phyloP scores from a whole-genome alignment of 2,888 invertebrate species.

The Rosalia funebris region DNA sequence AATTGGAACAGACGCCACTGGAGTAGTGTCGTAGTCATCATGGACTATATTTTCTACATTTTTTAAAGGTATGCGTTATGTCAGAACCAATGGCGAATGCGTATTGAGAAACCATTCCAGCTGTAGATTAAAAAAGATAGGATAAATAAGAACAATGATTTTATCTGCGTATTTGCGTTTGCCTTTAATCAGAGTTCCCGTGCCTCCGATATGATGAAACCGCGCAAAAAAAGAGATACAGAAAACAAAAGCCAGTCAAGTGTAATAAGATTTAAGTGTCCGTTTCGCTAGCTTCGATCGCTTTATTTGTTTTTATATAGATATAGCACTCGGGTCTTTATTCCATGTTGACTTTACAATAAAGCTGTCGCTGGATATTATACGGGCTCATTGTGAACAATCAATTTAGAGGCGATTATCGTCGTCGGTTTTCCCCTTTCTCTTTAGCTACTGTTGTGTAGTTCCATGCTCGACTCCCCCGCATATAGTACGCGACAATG shows the following conservation, averaged over 20 bases:
- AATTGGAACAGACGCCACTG: no score
- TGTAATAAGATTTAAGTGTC: background rate
- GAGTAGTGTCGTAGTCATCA: no score
- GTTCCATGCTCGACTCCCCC: conserved; percentile 15
- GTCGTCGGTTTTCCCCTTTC: conserved; percentile 25
- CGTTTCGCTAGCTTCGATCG: conserved; percentile 1
- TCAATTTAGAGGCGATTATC: conserved; percentile 44
- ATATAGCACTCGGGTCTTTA: background rate
- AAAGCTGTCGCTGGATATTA: conserved; percentile 4
- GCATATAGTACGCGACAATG: conserved; percentile 12
- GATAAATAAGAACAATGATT: background rate
- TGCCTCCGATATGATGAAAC: background rate
- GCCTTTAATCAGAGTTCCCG: background rate
- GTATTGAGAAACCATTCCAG: background rate
- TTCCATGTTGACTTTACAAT: conserved; percentile 7
- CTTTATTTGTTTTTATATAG: conserved; percentile 5
- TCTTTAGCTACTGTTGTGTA: conserved; percentile 12
- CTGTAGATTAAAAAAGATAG: background rate
- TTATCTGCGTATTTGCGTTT: background rate
- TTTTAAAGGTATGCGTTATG: no score
- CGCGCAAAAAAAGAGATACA: background rate
- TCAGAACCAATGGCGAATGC: no score
- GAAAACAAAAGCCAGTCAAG: background rate
- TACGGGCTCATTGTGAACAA: conserved; percentile 32
- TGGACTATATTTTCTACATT: no score